phyloP scores from a whole-genome alignment of 35 echinoderm and acorn worm species.

The Ptychodera flava region DNA sequence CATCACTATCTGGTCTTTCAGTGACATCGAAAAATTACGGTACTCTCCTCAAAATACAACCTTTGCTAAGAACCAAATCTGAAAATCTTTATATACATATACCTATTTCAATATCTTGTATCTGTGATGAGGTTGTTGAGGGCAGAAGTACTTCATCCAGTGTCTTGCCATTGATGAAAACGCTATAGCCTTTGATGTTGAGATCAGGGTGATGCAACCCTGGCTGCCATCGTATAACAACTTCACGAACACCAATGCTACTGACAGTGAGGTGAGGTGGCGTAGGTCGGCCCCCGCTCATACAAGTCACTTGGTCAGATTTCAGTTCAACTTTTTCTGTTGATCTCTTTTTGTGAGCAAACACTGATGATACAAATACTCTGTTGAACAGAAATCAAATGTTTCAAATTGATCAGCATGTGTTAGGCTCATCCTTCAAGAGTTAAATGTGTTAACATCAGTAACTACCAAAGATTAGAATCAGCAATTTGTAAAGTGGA shows the following conservation, averaged over 20 bases:
- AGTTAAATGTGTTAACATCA: too few species aligned
- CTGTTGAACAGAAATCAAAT: constrained; percentile 10
- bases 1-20: too few species aligned
- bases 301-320: constrained; percentile 17
- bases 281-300: constrained; percentile 44
- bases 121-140: constrained; percentile 30
- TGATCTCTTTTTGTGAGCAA: constrained; percentile 28
- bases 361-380: constrained; percentile 33
- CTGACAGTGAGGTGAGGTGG: constrained; percentile 31
- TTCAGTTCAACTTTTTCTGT: constrained; percentile 6
- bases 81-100: too few species aligned
- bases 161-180: constrained; percentile 37
- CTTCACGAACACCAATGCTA: constrained; percentile 41
- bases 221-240: constrained; percentile 35
- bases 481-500: too few species aligned
- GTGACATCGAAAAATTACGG: too few species aligned
- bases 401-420: neutral
- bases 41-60: too few species aligned
- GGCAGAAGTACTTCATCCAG: constrained; percentile 20
- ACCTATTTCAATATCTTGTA: neutral
- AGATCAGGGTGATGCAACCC: constrained; percentile 54
- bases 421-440: too few species aligned
- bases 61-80: too few species aligned
- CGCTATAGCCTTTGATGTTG: constrained; percentile 34
- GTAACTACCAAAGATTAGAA: too few species aligned